Percentiles rank a stretch among this genome's conserved stretches.
Conservation (phyloP, 2,797 vertebrate genomes). For the Gallinago solitaria region DNA sequence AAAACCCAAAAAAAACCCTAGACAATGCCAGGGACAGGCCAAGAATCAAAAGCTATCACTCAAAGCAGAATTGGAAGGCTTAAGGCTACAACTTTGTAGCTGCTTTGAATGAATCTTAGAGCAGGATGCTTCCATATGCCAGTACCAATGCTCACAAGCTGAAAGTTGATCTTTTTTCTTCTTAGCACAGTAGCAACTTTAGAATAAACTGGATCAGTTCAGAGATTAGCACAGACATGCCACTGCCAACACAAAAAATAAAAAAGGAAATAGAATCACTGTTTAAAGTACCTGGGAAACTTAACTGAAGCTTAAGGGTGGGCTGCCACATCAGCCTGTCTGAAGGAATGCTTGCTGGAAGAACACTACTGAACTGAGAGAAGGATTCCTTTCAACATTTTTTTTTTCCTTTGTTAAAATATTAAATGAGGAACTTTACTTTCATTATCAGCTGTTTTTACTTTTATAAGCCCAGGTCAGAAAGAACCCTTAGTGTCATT, state of each 20-base stretch:
- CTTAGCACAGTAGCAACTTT: neutral
- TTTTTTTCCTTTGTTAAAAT: neutral
- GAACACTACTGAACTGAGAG: neutral
- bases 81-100: neutral
- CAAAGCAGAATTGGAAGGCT: neutral
- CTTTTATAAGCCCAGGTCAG: neutral
- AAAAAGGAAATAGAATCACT: neutral
- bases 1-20: too few species aligned
- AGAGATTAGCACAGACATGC: neutral
- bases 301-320: neutral
- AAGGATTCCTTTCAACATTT: neutral
- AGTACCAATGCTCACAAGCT: neutral
- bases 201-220: neutral
- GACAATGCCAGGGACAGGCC: neutral
- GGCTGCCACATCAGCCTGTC: too few species aligned
- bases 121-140: neutral
- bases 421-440: neutral
- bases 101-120: neutral
- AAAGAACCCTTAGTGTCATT: neutral
- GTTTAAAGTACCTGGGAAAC: neutral
- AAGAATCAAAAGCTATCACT: neutral
- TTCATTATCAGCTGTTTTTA: neutral
- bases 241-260: neutral
- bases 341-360: neutral
- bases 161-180: neutral